A percentile compares a stretch with the other conserved stretches of the same genome.
Conservation (phyloP, 2,888 invertebrate species). For the Lasioglossum leucozonium region DNA sequence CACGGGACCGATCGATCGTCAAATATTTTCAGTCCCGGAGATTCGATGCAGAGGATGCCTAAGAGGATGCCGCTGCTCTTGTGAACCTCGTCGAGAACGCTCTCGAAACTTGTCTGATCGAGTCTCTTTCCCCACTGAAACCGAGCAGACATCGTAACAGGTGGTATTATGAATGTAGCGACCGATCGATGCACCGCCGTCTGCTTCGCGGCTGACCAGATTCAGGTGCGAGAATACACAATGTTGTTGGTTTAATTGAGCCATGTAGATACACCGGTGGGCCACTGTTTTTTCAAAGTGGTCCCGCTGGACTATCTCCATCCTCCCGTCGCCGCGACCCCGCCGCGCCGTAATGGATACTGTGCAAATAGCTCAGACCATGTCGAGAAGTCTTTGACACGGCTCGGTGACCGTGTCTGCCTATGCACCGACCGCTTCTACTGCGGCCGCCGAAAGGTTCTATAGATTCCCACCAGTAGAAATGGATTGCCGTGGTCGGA, state of each 20-base stretch:
- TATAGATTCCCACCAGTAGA: background rate
- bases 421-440: background rate
- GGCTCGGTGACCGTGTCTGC: background rate
- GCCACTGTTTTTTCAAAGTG: background rate
- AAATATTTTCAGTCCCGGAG: background rate
- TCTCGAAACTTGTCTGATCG: constrained; percentile 28
- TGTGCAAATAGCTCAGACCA: background rate
- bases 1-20: background rate
- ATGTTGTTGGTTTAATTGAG: constrained; percentile 2
- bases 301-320: background rate
- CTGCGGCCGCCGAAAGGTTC: background rate
- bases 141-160: constrained; percentile 9
- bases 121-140: background rate
- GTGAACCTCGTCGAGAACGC: constrained; percentile 1
- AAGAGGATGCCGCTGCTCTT: constrained; percentile 9
- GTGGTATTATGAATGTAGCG: constrained; percentile 29
- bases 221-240: constrained; percentile 5
- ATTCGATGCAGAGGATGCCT: background rate
- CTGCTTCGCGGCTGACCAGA: background rate
- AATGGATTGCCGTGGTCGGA: background rate
- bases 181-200: constrained; percentile 10
- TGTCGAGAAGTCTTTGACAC: background rate
- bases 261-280: background rate
- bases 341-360: background rate
- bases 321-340: background rate